These are phyloP conservation scores for Puntigrus tetrazona DNA, from an alignment of 2,113 vertebrate genomes.

Conservation along the genomic window DNA sequence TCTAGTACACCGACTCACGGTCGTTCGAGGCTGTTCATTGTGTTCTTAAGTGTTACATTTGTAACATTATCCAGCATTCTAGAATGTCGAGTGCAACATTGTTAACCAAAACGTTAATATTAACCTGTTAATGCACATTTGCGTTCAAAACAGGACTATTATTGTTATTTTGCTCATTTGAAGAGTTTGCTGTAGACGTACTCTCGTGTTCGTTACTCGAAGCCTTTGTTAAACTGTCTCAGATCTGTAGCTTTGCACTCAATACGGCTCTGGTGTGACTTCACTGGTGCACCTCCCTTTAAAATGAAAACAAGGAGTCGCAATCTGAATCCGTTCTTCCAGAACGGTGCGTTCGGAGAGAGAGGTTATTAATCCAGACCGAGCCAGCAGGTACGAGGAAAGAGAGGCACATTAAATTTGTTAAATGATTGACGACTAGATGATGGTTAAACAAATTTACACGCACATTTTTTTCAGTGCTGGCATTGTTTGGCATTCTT, in stretches of 20 bases:
- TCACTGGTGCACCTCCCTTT: constrained; percentile 17
- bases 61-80: constrained; percentile 2
- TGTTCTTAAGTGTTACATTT: neutral
- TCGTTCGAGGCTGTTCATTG: neutral
- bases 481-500: neutral
- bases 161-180: neutral
- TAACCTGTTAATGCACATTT: neutral
- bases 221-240: too few relatives aligned
- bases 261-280: constrained; percentile 36
- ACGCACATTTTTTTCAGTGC: neutral
- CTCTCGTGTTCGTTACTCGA: neutral
- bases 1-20: neutral
- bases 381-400: neutral
- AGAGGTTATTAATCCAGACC: constrained; percentile 7
- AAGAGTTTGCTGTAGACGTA: neutral
- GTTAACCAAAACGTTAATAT: neutral
- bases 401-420: neutral
- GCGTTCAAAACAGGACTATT: neutral
- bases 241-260: neutral
- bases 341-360: constrained; percentile 11
- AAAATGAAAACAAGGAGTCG: neutral
- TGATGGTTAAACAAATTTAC: neutral
- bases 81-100: neutral
- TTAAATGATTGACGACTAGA: neutral
- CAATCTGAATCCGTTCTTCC: constrained; percentile 25